Percentiles rank a stretch among this genome's conserved stretches.
Conservation (phyloP, 2,888 invertebrate species). For the Aphodius granarius region DNA sequence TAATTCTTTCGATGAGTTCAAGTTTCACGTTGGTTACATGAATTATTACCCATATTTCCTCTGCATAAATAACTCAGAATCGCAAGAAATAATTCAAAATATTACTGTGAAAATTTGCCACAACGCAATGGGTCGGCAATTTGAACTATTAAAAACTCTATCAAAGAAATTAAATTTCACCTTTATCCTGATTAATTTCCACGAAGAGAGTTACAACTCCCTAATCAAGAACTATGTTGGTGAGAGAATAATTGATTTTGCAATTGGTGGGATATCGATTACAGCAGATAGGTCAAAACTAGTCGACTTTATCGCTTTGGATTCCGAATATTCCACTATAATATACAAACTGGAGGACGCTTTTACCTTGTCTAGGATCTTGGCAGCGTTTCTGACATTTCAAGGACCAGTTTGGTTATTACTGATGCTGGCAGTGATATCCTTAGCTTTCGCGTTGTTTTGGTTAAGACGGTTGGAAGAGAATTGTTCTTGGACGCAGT, state of each 20-base stretch:
- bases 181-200: not conserved
- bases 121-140: conserved; percentile 31
- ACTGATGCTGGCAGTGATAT: conserved; percentile 21
- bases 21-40: conserved; percentile 24
- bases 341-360: conserved; percentile 30
- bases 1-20: not conserved
- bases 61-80: conserved; percentile 19
- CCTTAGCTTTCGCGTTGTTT: conserved; percentile 2
- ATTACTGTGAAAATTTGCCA: conserved; percentile 23
- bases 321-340: not conserved
- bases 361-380: conserved; percentile 23
- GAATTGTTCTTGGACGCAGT: not conserved
- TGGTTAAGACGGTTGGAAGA: not conserved
- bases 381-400: conserved; percentile 23
- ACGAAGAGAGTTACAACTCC: not conserved
- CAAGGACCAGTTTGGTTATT: conserved; percentile 31
- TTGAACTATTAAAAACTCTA: conserved; percentile 22
- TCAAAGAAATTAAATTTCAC: not conserved
- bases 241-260: conserved; percentile 28
- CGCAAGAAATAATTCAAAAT: not conserved
- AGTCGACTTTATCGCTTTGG: conserved; percentile 29
- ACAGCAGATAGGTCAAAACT: conserved; percentile 25
- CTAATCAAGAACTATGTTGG: conserved; percentile 18
- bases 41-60: conserved; percentile 32
- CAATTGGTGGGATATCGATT: conserved; percentile 35